phyloP scores from a whole-genome alignment of 2,797 vertebrate species.

The Rallus crepitans region DNA sequence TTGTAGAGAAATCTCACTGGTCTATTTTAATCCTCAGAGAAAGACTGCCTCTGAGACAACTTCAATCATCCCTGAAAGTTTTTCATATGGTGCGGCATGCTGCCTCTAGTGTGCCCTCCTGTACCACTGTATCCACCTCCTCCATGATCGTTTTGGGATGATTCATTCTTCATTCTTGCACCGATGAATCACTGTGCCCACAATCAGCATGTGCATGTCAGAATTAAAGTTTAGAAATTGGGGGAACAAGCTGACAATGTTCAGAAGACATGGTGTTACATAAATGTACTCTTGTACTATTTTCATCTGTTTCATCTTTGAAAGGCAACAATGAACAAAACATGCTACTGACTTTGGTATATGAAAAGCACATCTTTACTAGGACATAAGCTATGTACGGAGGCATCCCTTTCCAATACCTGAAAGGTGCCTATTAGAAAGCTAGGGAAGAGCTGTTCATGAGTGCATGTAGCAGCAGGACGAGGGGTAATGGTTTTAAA shows the following conservation, averaged over 20 bases:
- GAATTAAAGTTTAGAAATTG: conserved; percentile 4
- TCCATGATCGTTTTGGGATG: conserved; percentile 44
- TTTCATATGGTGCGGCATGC: not conserved
- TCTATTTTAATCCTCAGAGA: conserved; percentile 8
- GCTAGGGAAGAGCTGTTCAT: no score
- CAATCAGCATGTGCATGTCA: conserved; percentile 27
- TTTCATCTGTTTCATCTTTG: conserved; percentile 18
- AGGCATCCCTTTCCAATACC: no score
- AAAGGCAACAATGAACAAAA: conserved; percentile 12
- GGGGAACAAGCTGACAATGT: conserved; percentile 28
- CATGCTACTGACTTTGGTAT: not conserved
- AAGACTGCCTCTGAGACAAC: not conserved
- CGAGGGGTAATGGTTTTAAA: no score
- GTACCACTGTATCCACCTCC: conserved; percentile 15
- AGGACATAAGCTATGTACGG: not conserved
- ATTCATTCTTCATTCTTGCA: conserved; percentile 40
- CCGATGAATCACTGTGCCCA: conserved; percentile 43
- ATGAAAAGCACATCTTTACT: not conserved
- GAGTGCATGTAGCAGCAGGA: no score
- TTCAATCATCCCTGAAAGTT: conserved; percentile 7
- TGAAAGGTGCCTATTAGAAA: no score
- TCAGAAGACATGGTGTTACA: conserved; percentile 38
- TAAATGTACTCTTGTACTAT: conserved; percentile 54
- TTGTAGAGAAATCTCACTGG: not conserved
- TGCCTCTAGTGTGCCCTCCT: conserved; percentile 27